Conservation (phyloP, 1,140 invertebrate genomes). For the Heliconius hermathena region DNA sequence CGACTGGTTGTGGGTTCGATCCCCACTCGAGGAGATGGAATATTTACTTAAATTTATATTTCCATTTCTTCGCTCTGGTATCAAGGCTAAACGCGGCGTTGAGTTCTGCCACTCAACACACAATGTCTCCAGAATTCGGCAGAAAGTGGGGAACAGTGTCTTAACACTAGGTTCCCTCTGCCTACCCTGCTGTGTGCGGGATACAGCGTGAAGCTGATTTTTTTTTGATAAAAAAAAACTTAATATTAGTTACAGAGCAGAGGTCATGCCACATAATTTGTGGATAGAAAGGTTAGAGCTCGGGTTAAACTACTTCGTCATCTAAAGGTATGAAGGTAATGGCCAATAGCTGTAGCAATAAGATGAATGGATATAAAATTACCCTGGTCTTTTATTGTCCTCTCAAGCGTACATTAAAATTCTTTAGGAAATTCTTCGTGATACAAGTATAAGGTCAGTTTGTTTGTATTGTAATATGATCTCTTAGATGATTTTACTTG, state of each 20-base stretch:
- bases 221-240: no score
- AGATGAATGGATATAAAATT: slow-evolving; percentile 22
- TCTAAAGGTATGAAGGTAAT: slow-evolving; percentile 16
- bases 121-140: no score
- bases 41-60: no score
- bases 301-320: slow-evolving; percentile 17
- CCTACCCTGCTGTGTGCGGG: no score
- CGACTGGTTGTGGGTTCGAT: no score
- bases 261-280: neutral
- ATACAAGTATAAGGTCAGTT: neutral
- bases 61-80: no score
- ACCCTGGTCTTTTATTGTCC: slow-evolving; percentile 7
- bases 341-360: slow-evolving; percentile 14
- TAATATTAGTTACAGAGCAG: neutral
- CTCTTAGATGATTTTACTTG: neutral
- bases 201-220: no score
- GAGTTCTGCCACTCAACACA: no score
- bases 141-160: no score
- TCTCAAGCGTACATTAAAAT: slow-evolving; percentile 20
- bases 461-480: neutral
- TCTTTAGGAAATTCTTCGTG: neutral
- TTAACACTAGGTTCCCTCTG: no score
- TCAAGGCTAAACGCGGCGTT: no score
- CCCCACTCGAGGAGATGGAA: no score
- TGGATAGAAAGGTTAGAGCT: neutral